phyloP scores from a whole-genome alignment of 2,797 vertebrate species.

The Neoniphon sammara region DNA sequence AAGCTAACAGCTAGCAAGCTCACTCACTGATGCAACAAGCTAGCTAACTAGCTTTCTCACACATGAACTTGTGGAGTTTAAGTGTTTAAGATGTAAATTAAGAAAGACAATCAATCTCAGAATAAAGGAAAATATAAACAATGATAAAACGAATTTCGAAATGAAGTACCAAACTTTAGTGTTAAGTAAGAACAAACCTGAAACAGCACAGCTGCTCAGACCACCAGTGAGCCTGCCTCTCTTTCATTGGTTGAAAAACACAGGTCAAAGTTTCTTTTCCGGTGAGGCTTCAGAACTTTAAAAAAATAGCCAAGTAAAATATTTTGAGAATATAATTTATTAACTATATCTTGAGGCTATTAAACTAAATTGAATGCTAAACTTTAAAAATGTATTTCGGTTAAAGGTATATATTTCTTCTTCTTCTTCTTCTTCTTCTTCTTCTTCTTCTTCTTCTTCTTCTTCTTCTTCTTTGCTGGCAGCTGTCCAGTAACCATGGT shows the following conservation, averaged over 20 bases:
- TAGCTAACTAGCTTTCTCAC: neutral
- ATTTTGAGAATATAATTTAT: neutral
- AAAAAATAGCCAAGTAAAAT: neutral
- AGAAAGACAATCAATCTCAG: rapidly evolving
- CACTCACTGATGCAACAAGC: conserved; percentile 1
- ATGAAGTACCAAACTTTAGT: conserved; percentile 42
- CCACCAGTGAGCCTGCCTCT: conserved; percentile 46
- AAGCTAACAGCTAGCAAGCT: conserved; percentile 63
- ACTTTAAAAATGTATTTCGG: neutral
- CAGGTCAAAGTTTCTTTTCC: conserved; percentile 72
- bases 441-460: too few relatives aligned
- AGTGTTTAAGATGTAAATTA: neutral
- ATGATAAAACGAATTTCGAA: rapidly evolving
- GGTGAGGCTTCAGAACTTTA: conserved; percentile 16
- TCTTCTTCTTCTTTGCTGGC: neutral
- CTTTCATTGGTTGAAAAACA: conserved; percentile 62
- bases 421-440: too few relatives aligned
- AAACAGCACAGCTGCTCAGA: conserved; percentile 10
- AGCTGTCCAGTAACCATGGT: conserved; percentile 51
- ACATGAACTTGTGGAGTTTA: neutral
- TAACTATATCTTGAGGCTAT: neutral
- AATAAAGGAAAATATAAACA: rapidly evolving
- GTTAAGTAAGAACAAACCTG: conserved; percentile 56
- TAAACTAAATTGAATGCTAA: neutral
- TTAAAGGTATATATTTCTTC: neutral